Conservation (phyloP, 2,888 invertebrate species). For the Polymixis flavicincta region DNA sequence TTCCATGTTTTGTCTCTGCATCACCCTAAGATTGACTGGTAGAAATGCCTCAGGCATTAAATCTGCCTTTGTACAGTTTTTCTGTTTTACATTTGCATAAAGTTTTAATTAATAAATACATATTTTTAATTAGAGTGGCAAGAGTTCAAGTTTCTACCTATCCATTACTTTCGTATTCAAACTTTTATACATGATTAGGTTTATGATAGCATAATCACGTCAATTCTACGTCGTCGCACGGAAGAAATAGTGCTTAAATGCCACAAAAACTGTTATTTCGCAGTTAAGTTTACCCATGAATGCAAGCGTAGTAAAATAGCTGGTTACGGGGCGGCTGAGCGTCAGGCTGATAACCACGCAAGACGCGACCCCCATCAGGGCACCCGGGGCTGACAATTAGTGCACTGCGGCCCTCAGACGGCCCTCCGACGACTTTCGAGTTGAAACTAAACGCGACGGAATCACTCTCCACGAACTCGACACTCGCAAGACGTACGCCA, state of each 20-base stretch:
- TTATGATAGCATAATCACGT: neutral
- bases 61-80: too few species aligned
- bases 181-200: neutral
- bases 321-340: constrained; percentile 45
- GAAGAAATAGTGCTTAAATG: neutral
- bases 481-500: constrained; percentile 60
- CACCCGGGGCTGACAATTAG: constrained; percentile 81
- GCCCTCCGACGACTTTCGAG: constrained; percentile 74
- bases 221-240: neutral
- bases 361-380: constrained; percentile 64
- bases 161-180: neutral
- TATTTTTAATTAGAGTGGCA: neutral
- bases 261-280: constrained; percentile 12
- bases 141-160: neutral
- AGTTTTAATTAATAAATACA: too few species aligned
- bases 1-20: too few species aligned
- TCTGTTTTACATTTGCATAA: too few species aligned
- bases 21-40: too few species aligned
- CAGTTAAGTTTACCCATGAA: constrained; percentile 23
- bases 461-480: constrained; percentile 68
- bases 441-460: constrained; percentile 77
- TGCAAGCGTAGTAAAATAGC: constrained; percentile 36
- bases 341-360: constrained; percentile 39
- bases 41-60: too few species aligned
- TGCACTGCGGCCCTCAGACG: constrained; percentile 80